These are phyloP conservation scores for Gorsachius magnificus DNA, from an alignment of 2,797 vertebrate genomes.

Conservation along the genomic window DNA sequence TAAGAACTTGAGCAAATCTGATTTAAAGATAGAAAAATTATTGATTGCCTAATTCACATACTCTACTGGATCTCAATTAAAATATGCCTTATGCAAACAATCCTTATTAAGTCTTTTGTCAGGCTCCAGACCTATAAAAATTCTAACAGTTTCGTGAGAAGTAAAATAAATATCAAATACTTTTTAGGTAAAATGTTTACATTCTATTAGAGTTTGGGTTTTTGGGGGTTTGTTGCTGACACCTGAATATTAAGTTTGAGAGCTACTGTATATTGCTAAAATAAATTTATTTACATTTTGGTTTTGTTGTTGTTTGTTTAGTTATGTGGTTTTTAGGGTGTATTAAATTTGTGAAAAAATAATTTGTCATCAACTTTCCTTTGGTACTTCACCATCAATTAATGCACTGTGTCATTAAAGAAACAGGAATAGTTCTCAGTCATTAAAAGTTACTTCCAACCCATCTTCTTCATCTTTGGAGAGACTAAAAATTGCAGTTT, in stretches of 20 bases:
- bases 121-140: background rate
- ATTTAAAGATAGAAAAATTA: background rate
- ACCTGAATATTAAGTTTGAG: background rate
- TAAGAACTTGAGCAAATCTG: background rate
- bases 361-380: background rate
- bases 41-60: background rate
- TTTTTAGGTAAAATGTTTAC: background rate
- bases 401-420: background rate
- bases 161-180: background rate
- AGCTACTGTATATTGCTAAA: background rate
- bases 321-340: background rate
- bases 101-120: background rate
- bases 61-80: background rate
- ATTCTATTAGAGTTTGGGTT: background rate
- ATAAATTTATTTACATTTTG: background rate
- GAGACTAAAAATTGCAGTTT: background rate
- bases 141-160: background rate
- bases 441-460: background rate
- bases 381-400: background rate
- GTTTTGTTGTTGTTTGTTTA: background rate
- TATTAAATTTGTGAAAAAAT: background rate
- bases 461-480: background rate
- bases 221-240: background rate
- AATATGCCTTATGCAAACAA: background rate
- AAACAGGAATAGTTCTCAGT: background rate